Conservation (phyloP, 2,888 invertebrate species). For the Drosophila emarginata region DNA sequence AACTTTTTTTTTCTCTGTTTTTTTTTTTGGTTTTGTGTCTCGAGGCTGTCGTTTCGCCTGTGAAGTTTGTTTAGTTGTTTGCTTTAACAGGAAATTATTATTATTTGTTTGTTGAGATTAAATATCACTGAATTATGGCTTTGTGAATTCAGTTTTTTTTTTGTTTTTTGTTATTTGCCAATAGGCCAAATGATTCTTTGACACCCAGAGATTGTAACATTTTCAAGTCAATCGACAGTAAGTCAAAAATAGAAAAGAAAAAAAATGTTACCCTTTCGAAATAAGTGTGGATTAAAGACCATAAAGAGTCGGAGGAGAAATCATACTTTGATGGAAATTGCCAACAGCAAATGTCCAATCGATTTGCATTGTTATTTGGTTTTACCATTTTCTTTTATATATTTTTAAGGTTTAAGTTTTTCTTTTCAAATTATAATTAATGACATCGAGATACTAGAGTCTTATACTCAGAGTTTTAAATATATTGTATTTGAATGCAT, state of each 20-base stretch:
- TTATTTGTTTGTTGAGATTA: conserved; percentile 63
- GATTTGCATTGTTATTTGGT: no score
- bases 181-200: conserved; percentile 23
- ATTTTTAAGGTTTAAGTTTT: no score
- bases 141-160: neutral
- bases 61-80: conserved; percentile 51
- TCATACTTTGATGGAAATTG: no score
- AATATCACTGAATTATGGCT: conserved; percentile 65
- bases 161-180: neutral
- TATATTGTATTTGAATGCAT: no score
- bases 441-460: no score
- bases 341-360: no score
- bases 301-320: neutral
- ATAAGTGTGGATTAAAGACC: neutral
- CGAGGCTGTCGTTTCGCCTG: conserved; percentile 31
- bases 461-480: no score
- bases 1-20: conserved; percentile 31
- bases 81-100: conserved; percentile 68
- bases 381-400: no score
- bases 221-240: neutral
- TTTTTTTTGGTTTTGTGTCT: conserved; percentile 18
- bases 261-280: neutral
- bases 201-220: conserved; percentile 29
- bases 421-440: no score
- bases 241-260: no score